Conservation (phyloP, 53 echinoderm and acorn worm species). For the Patiria pectinifera region DNA sequence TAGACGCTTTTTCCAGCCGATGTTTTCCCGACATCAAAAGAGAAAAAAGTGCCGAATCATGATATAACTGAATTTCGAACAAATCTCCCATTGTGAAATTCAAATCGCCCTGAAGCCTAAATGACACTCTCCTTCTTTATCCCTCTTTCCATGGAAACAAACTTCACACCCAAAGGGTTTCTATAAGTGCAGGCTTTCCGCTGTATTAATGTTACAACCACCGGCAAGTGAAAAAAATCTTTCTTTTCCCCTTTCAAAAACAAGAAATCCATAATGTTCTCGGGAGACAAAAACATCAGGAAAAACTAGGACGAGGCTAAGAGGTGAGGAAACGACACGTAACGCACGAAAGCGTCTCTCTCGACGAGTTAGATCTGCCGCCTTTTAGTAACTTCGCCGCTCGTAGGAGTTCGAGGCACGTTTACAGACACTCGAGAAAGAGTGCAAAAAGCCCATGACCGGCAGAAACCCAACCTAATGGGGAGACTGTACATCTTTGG, state of each 20-base stretch:
- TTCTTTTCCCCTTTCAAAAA: not conserved
- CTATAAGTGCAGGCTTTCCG: no score
- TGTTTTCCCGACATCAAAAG: no score
- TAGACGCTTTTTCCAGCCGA: no score
- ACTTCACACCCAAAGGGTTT: no score
- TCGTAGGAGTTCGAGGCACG: not conserved
- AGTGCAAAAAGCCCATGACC: not conserved
- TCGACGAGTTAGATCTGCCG: not conserved
- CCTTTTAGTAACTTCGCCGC: not conserved
- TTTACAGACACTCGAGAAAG: not conserved
- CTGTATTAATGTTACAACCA: no score
- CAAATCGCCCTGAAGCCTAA: no score
- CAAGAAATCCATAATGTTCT: not conserved
- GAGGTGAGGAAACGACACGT: not conserved
- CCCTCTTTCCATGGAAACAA: no score
- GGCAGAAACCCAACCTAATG: not conserved
- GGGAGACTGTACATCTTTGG: not conserved
- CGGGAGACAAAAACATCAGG: not conserved
- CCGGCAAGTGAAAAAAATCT: no score
- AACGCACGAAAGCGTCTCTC: not conserved
- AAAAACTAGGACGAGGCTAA: not conserved
- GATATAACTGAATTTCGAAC: no score
- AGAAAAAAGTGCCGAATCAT: no score
- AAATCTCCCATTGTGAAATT: no score
- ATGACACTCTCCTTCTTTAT: no score